Evolutionary conservation across 2,888 invertebrate genomes (phyloP).

Genomic region (Chymomyza caudatula): DNA sequence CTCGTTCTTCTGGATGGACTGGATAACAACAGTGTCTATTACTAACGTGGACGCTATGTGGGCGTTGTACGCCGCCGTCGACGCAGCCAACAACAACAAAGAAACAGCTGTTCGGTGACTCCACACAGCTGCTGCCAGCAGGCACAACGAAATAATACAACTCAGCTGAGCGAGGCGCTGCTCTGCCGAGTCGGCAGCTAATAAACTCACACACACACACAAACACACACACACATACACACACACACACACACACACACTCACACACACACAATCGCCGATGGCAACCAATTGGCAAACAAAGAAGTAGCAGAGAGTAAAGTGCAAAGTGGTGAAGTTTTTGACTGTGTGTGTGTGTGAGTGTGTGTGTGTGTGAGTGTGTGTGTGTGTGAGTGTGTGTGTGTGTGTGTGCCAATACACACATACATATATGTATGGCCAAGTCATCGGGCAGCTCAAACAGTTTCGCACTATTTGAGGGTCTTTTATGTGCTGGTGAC

Average conservation of each 20-base stretch:
- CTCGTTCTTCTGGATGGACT: background rate
- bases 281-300: background rate
- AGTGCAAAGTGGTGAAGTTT: background rate
- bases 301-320: background rate
- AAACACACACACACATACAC: background rate
- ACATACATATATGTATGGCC: background rate
- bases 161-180: slow-evolving; percentile 3
- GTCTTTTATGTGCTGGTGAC: background rate
- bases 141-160: background rate
- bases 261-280: background rate
- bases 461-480: background rate
- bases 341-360: background rate
- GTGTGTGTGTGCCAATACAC: background rate
- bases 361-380: background rate
- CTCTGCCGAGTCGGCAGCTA: background rate
- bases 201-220: background rate
- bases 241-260: background rate
- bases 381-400: background rate
- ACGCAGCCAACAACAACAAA: slow-evolving; percentile 21
- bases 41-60: slow-evolving; percentile 46
- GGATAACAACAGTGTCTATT: background rate
- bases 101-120: slow-evolving; percentile 2
- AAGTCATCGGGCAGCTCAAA: background rate
- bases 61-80: slow-evolving; percentile 55
- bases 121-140: background rate